Conservation (phyloP, 92 coral and sea anemone species). For the Nematostella vectensis region DNA sequence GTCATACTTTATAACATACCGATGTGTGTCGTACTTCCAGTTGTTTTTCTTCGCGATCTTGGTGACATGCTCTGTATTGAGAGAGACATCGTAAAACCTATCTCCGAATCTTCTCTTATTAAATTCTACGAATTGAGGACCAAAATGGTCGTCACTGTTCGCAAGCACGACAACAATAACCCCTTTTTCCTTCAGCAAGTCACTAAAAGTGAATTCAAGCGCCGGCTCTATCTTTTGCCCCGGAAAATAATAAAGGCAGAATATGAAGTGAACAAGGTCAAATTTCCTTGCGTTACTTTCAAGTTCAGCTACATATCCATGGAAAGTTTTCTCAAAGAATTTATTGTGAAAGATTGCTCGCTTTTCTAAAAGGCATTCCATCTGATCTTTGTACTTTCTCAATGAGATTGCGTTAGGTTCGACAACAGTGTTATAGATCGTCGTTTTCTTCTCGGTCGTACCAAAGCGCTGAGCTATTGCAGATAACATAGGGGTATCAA, state of each 20-base stretch:
- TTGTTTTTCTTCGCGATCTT: not conserved
- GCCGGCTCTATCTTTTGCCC: not conserved
- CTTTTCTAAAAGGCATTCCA: too few species aligned
- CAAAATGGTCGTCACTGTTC: not conserved
- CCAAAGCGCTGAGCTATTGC: too few species aligned
- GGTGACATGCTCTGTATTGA: not conserved
- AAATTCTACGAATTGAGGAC: too few species aligned
- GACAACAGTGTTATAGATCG: too few species aligned
- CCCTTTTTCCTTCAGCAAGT: not conserved
- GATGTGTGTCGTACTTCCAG: not conserved
- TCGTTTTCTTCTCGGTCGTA: too few species aligned
- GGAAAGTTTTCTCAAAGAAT: not conserved
- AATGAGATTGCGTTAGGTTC: too few species aligned
- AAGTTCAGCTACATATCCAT: not conserved
- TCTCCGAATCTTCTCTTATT: too few species aligned
- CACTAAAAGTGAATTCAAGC: not conserved
- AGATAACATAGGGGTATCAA: too few species aligned
- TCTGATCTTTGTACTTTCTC: too few species aligned
- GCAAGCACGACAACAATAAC: not conserved
- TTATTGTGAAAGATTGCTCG: not conserved
- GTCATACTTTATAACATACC: not conserved
- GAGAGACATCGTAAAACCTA: not conserved
- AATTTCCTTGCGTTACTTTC: not conserved
- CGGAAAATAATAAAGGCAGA: not conserved
- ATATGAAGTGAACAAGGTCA: not conserved